Conservation (phyloP, 1,140 invertebrate species). For the Arion vulgaris region DNA sequence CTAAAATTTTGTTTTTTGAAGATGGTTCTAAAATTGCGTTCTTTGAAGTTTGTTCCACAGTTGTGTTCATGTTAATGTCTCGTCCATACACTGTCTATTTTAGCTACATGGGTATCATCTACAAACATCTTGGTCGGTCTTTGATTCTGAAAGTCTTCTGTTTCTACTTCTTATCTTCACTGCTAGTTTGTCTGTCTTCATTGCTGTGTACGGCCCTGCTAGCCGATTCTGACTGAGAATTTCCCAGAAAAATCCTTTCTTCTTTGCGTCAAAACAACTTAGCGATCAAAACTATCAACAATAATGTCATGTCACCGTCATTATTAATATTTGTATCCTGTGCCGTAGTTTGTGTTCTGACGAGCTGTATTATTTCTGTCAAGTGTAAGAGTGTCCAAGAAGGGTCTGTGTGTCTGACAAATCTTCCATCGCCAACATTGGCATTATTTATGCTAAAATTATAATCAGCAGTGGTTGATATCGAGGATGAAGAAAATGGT, state of each 20-base stretch:
- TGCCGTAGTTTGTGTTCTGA: neutral
- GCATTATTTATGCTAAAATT: neutral
- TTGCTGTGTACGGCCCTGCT: too few relatives aligned
- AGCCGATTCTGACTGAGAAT: neutral
- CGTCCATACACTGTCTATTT: too few relatives aligned
- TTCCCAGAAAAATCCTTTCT: neutral
- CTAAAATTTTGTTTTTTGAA: too few relatives aligned
- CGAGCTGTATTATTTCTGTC: constrained; percentile 20
- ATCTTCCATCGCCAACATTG: neutral
- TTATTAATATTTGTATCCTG: too few relatives aligned
- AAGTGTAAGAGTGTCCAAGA: neutral
- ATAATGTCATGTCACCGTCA: neutral
- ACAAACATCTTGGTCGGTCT: too few relatives aligned
- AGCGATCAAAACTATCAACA: constrained; percentile 10
- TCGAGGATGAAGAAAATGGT: neutral
- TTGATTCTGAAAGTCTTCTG: too few relatives aligned
- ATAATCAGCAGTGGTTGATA: neutral
- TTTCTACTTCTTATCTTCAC: too few relatives aligned
- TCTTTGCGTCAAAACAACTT: constrained; percentile 22
- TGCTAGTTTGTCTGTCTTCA: too few relatives aligned
- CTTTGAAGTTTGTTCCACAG: too few relatives aligned
- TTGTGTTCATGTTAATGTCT: too few relatives aligned
- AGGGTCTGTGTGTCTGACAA: neutral
- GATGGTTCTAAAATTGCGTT: too few relatives aligned
- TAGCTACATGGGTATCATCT: too few relatives aligned